Evolutionary conservation across 1,140 invertebrate genomes (phyloP), one percentile per base, ranked within the genome.

Genomic region (Halesus radiatus): DNA sequence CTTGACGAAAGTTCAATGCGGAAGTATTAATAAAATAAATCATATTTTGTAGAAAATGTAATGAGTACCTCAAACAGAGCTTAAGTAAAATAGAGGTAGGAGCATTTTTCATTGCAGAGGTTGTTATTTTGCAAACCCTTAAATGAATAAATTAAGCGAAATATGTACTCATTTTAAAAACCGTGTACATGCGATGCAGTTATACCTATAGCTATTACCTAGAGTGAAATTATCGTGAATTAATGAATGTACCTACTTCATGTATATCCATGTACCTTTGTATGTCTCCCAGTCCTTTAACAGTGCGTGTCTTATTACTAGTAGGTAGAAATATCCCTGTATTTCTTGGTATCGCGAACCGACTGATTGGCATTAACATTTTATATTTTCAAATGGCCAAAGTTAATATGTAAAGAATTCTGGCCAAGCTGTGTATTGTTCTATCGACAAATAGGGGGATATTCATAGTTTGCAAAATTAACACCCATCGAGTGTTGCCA

Each of bases 221-320:
- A 15, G 23, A 60, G 56, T 20, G 56, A 60, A 60, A 60, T 22
- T 60, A 7, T 60, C 56, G 23, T 60, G 16, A 13, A 45, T 45
- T 45, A 45, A 45, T 45, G 8, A 45, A 68, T 32, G 64, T 68
- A 37, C 32, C 64, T 37, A 32, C 64, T 37, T 18, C 45, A 60
- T 60, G 18, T 26, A 66, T 26, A 66, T 53, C 20, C 54, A 53
- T 68, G 64, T 68, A 68, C 64, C 64, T 68, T 68, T 68, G 37
- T 52, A 20, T 72, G 45, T 53, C 50, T 53, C 18, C 22, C 68
- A 54, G 45, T 72, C 20, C 68, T 72, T 72, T 72, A 8, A 23
- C 50, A 72, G 52, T 72, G 26, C 16, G 68, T 72, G 68, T 72
- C 68, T 72, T 72, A 72, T 72, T 68, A 72, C 68, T 50, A 13